Conservation (phyloP, 2,888 invertebrate genomes). For the Drosophila diplacantha region DNA sequence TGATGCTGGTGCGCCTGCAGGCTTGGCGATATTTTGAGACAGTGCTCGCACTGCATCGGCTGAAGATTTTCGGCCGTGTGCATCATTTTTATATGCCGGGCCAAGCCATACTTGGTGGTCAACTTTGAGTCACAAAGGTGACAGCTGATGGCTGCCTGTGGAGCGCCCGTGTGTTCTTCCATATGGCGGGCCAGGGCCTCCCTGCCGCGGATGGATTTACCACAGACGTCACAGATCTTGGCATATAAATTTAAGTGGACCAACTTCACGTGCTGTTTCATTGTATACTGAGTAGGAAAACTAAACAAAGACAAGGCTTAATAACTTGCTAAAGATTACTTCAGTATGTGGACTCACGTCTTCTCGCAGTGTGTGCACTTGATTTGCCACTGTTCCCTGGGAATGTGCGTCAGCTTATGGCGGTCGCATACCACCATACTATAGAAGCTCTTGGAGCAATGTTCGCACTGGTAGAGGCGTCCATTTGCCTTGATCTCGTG, state of each 20-base stretch:
- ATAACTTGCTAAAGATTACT: fast-evolving
- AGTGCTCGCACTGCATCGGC: conserved; percentile 70
- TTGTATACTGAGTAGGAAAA: conserved; percentile 68
- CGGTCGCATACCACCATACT: conserved; percentile 66
- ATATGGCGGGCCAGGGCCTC: conserved; percentile 72
- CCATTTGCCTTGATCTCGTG: conserved; percentile 67
- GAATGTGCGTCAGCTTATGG: conserved; percentile 73
- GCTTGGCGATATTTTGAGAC: conserved; percentile 71
- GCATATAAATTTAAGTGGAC: conserved; percentile 73
- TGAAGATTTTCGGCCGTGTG: conserved; percentile 67
- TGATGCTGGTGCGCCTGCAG: conserved; percentile 70
- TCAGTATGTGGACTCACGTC: conserved; percentile 47
- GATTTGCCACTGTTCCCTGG: conserved; percentile 69
- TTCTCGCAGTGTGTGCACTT: conserved; percentile 70
- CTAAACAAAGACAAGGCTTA: conserved; percentile 35
- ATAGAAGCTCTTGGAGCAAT: conserved; percentile 73
- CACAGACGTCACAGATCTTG: conserved; percentile 75
- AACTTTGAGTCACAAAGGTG: conserved; percentile 70
- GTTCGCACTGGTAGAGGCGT: conserved; percentile 68
- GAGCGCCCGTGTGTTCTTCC: conserved; percentile 71
- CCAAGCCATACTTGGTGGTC: conserved; percentile 69
- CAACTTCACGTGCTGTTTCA: conserved; percentile 69
- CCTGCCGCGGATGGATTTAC: conserved; percentile 70
- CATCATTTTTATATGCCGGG: conserved; percentile 74
- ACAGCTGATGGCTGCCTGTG: conserved; percentile 67